Percentiles rank a stretch among this genome's conserved stretches.
phyloP scores from a whole-genome alignment of 2,113 vertebrate species.

The Hemiprocne comata region DNA sequence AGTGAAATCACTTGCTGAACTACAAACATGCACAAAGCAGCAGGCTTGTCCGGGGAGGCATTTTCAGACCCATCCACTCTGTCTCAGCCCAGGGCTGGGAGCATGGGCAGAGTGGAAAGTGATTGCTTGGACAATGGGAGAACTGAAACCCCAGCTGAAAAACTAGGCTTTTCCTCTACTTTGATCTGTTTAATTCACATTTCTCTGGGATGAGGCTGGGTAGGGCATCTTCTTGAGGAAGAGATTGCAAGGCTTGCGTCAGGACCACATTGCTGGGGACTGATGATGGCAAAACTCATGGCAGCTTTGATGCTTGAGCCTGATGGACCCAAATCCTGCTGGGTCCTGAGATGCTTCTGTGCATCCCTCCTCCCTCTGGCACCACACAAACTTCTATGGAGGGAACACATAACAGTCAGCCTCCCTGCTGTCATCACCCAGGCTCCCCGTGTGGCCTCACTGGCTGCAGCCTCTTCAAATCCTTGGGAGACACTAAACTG shows the following conservation, averaged over 20 bases:
- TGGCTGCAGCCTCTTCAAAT: neutral
- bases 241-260: fast-evolving
- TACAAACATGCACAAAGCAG: neutral
- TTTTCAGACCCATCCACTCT: neutral
- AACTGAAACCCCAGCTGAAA: neutral
- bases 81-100: neutral
- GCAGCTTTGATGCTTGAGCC: neutral
- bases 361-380: neutral
- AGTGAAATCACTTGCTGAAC: neutral
- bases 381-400: neutral
- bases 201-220: neutral
- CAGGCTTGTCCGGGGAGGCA: fast-evolving
- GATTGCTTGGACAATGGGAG: neutral
- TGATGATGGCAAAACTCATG: neutral
- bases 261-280: neutral
- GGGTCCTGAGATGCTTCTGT: neutral
- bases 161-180: neutral
- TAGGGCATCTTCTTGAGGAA: neutral
- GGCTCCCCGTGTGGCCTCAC: fast-evolving
- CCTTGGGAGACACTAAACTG: neutral
- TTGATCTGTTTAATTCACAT: neutral
- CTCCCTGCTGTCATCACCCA: neutral
- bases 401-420: fast-evolving
- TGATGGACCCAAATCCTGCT: neutral
- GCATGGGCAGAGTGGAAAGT: fast-evolving